Conservation (phyloP, 2,113 vertebrate species). For the Phalacrocorax carbo region DNA sequence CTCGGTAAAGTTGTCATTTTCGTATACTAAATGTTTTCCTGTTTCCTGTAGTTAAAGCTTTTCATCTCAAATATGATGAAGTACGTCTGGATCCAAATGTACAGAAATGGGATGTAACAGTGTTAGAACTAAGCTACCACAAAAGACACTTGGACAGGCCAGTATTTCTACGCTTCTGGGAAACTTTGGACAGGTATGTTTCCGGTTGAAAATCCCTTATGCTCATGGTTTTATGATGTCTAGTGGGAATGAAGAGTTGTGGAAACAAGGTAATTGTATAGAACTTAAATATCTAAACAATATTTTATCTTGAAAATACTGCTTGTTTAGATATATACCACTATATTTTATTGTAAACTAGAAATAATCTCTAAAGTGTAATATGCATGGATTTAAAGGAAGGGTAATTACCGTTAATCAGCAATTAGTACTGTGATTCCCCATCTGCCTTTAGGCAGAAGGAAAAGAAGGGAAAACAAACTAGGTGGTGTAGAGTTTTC, state of each 20-base stretch:
- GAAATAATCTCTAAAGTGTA: background rate
- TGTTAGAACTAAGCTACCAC: constrained; percentile 97
- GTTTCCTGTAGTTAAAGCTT: constrained; percentile 88
- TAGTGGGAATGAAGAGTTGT: background rate
- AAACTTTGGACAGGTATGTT: constrained; percentile 93
- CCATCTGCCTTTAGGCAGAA: background rate
- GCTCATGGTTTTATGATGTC: background rate
- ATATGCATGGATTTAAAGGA: background rate
- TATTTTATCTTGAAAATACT: background rate
- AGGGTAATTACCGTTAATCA: background rate
- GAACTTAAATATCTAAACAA: background rate
- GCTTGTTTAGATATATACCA: background rate
- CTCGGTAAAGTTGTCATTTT: background rate
- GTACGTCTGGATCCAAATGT: constrained; percentile 95
- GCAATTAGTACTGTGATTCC: background rate
- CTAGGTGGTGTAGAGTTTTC: background rate
- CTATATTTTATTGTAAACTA: background rate
- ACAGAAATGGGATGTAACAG: constrained; percentile 97
- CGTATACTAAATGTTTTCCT: background rate
- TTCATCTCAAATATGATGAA: constrained; percentile 97
- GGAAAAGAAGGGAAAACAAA: background rate
- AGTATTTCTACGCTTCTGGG: constrained; percentile 96
- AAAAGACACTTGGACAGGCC: constrained; percentile 95
- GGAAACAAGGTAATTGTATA: background rate
- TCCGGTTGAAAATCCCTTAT: background rate